A percentile compares a stretch with the other conserved stretches of the same genome.
Conservation (phyloP, 2,888 invertebrate genomes). For the Steinernema carpocapsae region DNA sequence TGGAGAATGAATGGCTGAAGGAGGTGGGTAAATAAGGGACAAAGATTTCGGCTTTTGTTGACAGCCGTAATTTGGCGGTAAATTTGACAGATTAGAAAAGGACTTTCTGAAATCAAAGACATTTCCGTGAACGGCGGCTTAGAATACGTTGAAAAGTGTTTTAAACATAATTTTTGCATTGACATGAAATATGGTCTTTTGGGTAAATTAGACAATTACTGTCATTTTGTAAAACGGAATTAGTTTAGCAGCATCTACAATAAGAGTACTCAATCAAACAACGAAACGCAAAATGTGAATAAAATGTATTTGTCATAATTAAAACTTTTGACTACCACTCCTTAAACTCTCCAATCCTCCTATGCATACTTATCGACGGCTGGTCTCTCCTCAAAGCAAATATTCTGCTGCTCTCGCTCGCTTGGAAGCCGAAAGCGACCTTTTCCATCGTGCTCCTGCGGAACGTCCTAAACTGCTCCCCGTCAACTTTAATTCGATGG, state of each 20-base stretch:
- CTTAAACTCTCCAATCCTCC: not conserved
- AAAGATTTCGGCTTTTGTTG: not conserved
- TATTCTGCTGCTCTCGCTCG: not conserved
- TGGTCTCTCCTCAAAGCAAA: not conserved
- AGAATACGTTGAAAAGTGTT: too few species aligned
- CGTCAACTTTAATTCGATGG: too few species aligned
- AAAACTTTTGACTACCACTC: not conserved
- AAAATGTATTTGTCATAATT: too few species aligned
- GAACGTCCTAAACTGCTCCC: not conserved
- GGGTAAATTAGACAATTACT: not conserved
- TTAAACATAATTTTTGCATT: too few species aligned
- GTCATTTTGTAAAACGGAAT: too few species aligned
- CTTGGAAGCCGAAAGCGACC: not conserved
- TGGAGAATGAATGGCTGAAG: not conserved
- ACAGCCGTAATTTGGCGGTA: not conserved
- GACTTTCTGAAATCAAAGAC: not conserved
- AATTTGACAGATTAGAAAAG: not conserved
- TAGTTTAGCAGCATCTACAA: too few species aligned
- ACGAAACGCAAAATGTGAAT: not conserved
- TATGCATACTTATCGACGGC: not conserved
- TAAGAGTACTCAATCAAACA: not conserved
- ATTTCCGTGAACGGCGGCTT: too few species aligned
- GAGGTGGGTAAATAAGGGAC: not conserved
- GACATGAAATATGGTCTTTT: not conserved
- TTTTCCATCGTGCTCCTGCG: not conserved